Evolutionary conservation across 2,888 invertebrate species (phyloP).

Genomic region (Nemotelus nigrinus): DNA sequence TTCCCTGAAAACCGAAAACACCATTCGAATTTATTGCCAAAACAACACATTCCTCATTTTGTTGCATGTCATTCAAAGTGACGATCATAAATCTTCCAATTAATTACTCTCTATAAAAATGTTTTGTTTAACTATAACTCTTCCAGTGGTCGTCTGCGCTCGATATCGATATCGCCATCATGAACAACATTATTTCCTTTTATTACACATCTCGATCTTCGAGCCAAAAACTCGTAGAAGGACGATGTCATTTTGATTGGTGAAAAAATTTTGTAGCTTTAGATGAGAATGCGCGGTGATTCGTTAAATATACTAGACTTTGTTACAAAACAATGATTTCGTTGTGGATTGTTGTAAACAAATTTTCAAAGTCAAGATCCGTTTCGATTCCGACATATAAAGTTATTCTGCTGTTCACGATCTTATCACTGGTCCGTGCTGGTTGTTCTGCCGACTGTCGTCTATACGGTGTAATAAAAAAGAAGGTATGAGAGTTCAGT

Average conservation of each 20-base stretch:
- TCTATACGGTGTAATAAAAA: background rate
- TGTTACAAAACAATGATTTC: slow-evolving; percentile 35
- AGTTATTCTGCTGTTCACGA: background rate
- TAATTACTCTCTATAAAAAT: slow-evolving; percentile 40
- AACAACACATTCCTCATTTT: background rate
- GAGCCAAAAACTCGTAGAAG: background rate
- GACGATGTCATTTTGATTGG: background rate
- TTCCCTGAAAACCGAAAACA: no score
- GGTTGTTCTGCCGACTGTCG: no score
- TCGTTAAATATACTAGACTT: no score
- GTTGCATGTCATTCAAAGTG: slow-evolving; percentile 19
- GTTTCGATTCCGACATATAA: background rate
- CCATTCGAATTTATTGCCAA: no score
- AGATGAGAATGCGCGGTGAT: no score
- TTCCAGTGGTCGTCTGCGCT: background rate
- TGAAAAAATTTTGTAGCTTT: no score
- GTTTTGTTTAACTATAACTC: slow-evolving; percentile 26
- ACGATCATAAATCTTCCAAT: slow-evolving; percentile 41
- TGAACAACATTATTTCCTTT: slow-evolving; percentile 20
- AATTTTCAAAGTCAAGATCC: background rate
- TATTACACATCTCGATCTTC: slow-evolving; percentile 30
- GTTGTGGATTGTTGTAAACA: slow-evolving; percentile 24
- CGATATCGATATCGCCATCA: background rate
- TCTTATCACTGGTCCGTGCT: background rate
- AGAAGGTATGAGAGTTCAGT: slow-evolving; percentile 20